Conservation (phyloP, 2,113 vertebrate species). For the Nothobranchius furzeri region DNA sequence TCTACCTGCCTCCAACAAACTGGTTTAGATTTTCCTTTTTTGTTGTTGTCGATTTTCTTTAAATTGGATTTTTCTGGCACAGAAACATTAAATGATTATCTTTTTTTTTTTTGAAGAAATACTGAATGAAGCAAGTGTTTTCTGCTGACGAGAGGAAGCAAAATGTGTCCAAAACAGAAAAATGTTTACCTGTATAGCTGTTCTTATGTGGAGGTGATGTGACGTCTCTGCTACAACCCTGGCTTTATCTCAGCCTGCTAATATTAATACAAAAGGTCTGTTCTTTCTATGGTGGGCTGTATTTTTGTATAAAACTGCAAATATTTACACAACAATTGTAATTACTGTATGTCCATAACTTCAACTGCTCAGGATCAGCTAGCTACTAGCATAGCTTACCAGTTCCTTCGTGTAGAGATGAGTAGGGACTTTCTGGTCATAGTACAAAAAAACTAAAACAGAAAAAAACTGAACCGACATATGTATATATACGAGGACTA, state of each 20-base stretch:
- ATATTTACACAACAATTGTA: not conserved
- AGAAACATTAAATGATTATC: too few relatives aligned
- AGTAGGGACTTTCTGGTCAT: conserved; percentile 66
- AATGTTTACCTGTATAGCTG: not conserved
- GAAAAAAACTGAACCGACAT: not conserved
- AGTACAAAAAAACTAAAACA: not conserved
- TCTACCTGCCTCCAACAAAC: not conserved
- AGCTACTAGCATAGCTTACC: conserved; percentile 65
- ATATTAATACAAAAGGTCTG: not conserved
- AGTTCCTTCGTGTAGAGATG: conserved; percentile 59
- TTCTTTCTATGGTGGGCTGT: not conserved
- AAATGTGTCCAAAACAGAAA: not conserved
- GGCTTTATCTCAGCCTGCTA: too few relatives aligned
- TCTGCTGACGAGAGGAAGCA: not conserved
- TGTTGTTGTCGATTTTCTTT: not conserved
- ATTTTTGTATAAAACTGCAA: not conserved
- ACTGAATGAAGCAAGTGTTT: not conserved
- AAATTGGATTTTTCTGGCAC: too few relatives aligned
- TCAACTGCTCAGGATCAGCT: conserved; percentile 46
- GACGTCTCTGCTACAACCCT: too few relatives aligned
- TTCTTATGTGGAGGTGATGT: too few relatives aligned
- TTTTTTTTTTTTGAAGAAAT: too few relatives aligned
- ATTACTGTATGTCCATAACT: not conserved
- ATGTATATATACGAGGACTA: not conserved
- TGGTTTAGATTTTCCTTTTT: not conserved